Evolutionary conservation across 2,888 invertebrate species (phyloP).

Genomic region (Clanis bilineata): DNA sequence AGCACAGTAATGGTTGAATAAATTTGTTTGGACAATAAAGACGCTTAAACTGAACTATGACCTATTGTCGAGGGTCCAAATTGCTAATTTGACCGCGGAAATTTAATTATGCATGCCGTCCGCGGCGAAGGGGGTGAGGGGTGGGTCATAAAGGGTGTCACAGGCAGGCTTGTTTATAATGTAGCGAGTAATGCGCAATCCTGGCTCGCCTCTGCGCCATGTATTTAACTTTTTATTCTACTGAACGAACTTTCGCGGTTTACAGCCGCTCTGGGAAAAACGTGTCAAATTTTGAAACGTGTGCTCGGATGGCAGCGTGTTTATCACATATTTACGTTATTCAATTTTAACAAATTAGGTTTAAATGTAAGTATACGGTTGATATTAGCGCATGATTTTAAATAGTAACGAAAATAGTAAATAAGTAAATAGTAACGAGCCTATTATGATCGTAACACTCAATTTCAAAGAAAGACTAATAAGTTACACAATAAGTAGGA

Average conservation of each 20-base stretch:
- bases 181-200: slow-evolving; percentile 77
- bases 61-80: slow-evolving; percentile 74
- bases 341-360: background rate
- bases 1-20: slow-evolving; percentile 69
- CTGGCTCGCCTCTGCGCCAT: slow-evolving; percentile 61
- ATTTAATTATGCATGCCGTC: slow-evolving; percentile 81
- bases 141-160: slow-evolving; percentile 75
- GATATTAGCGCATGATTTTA: too few species aligned
- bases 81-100: slow-evolving; percentile 80
- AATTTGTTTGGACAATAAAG: slow-evolving; percentile 76
- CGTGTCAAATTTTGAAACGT: slow-evolving; percentile 46
- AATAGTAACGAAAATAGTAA: too few species aligned
- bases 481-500: too few species aligned
- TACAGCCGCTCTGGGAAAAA: slow-evolving; percentile 53
- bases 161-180: slow-evolving; percentile 78
- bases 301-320: background rate
- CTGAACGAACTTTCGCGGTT: slow-evolving; percentile 71
- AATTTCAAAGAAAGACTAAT: too few species aligned
- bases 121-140: slow-evolving; percentile 64
- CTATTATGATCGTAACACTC: too few species aligned
- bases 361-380: background rate
- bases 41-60: slow-evolving; percentile 75
- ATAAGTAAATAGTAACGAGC: too few species aligned
- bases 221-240: slow-evolving; percentile 78
- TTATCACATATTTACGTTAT: background rate